These are phyloP conservation scores for Microtus oregoni DNA, from an alignment of 2,113 vertebrate genomes.

Conservation along the genomic window DNA sequence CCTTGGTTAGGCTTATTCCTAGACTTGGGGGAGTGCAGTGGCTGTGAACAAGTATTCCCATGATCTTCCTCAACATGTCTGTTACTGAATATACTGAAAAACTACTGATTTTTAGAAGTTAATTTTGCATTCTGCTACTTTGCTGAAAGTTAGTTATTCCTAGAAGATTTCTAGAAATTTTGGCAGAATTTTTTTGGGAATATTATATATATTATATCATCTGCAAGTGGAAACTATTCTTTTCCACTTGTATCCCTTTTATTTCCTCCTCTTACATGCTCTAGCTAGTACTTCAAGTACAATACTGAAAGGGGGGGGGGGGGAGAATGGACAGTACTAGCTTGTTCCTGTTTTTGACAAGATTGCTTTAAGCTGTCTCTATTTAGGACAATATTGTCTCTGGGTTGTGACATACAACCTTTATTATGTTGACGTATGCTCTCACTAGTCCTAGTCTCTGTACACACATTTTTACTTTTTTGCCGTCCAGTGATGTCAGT, in stretches of 20 bases:
- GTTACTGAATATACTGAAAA: neutral
- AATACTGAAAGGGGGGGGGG: neutral
- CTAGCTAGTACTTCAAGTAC: neutral
- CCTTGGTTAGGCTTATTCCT: neutral
- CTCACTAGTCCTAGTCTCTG: slow-evolving; percentile 11
- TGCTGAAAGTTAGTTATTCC: neutral
- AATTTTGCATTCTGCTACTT: neutral
- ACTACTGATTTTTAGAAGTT: neutral
- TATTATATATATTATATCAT: neutral
- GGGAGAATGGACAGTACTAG: neutral
- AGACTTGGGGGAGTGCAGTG: neutral
- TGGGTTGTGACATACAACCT: neutral
- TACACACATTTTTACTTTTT: slow-evolving; percentile 15
- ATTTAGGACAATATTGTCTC: neutral
- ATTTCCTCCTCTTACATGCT: neutral
- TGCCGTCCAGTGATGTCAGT: neutral
- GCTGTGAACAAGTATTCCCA: neutral
- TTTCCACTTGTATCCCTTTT: neutral
- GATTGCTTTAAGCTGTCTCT: neutral
- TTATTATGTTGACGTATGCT: neutral
- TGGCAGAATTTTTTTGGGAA: neutral
- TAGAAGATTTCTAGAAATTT: neutral
- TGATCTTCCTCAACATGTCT: neutral
- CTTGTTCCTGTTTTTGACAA: neutral
- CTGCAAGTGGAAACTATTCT: neutral